Conservation (phyloP, 2,113 vertebrate species). For the Erpornis zantholeuca region DNA sequence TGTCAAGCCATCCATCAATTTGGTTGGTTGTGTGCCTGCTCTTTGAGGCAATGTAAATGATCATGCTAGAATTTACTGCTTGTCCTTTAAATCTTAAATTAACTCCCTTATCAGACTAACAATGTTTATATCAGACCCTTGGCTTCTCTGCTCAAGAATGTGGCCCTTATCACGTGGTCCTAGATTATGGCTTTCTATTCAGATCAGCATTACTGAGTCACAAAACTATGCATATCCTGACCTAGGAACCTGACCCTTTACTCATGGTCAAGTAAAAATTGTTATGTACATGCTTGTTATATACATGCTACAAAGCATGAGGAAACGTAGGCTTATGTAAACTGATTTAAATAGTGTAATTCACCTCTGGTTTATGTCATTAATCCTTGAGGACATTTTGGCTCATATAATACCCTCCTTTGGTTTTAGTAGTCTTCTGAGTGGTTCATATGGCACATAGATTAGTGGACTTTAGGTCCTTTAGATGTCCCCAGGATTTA, state of each 20-base stretch:
- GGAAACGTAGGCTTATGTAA: not conserved
- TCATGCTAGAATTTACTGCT: conserved; percentile 25
- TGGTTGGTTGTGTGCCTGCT: not conserved
- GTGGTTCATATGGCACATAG: not conserved
- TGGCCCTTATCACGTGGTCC: not conserved
- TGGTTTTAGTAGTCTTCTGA: not conserved
- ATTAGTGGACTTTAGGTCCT: not conserved
- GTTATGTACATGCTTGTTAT: not conserved
- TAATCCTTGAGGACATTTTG: not conserved
- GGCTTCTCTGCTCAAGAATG: conserved; percentile 18
- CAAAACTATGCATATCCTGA: conserved; percentile 1
- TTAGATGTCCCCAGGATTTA: not conserved
- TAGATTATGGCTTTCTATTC: conserved; percentile 39
- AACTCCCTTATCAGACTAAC: conserved; percentile 42
- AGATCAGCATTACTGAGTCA: not conserved
- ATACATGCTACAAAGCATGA: not conserved
- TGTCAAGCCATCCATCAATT: conserved; percentile 10
- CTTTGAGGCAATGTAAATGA: not conserved
- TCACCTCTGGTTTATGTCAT: not conserved
- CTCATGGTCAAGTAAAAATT: not conserved
- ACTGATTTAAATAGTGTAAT: not conserved
- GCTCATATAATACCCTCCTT: not conserved
- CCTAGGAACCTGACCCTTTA: not conserved
- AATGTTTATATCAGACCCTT: not conserved
- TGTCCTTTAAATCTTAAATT: conserved; percentile 57